Base-by-base conservation (phyloP, 2,113 vertebrate genomes). In the Notechis scutatus region DNA sequence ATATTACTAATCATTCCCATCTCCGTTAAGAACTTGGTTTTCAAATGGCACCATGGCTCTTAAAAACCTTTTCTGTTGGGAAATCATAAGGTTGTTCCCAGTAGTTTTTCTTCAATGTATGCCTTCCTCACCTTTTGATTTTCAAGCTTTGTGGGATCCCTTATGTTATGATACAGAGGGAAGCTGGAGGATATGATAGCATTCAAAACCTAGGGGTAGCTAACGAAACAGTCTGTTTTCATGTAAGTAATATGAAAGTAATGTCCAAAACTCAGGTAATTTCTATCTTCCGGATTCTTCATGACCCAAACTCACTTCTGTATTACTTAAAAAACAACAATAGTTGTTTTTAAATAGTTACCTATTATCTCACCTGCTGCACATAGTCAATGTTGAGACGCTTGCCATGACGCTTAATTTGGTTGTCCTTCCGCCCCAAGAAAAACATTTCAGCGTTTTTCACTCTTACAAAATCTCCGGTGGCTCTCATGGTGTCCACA, bases 371-470 rank as follows among this genome's bases (percentile, higher is more conserved):
- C 95, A 99, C 99, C 96, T 98, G 98, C 94, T 99, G 99, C 91
- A 99, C 64, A 61, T 96, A 94, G 93, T 99, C 98, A 93, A 97
- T 94, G 96, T 98, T 98, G 47, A 99, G 97, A 47, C 98, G 97
- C 92, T 99, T 99, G 26, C 99, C 98, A 0, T 99, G 98, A 5
- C 99, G 98, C 96, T 99, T 99, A 74, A 99, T 97, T 92, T 98
- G 98, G 87, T 97, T 97, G 96, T 99, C 99, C 94, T 97, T 98
- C 5, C 99, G 97, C 59, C 99, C 99, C 95, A 98, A 91, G 97
- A 98, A 99, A 96, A 97, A 98, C 54, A 99, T 95, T 56, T 98
- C 90, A 0, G 92, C 87, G 9, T 97, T 95, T 93, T 91, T 96
- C 86, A 99, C 94, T 55, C 92, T 97, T 90, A 98, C 99, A 97